Base-by-base conservation (phyloP, 1,140 invertebrate species). In the Lineus longissimus region DNA sequence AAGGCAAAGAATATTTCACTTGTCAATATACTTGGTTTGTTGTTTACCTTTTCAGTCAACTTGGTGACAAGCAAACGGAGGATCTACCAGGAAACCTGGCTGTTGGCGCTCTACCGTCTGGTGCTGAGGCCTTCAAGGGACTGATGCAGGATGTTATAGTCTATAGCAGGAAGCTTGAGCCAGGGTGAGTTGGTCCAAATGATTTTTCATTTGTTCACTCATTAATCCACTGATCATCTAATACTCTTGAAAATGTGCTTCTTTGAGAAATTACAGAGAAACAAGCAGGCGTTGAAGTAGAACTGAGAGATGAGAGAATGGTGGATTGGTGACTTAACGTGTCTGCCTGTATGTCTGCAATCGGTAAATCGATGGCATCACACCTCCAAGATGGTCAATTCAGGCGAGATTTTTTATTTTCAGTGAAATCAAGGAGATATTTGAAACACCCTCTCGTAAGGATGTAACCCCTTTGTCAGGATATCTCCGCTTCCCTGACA, bases 381-480 rank as follows among this genome's bases (percentile, higher is more conserved):
- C n/a, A n/a, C n/a, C n/a, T n/a, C n/a, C n/a, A n/a, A n/a, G n/a
- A n/a, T n/a, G n/a, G n/a, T n/a, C n/a, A n/a, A n/a, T 36, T 7
- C 15, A 7, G 33, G 15, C 15, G 15, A 36, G 23, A 1, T 55
- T 45, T 63, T 54, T 54, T 64, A 2, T 67, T 65, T 57, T 15
- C 63, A 81, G 79, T 56, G 71, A 78, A 54, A 71, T 76, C 22
- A 23, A 47, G 36, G 72, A 77, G 51, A 25, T 78, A 2, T 78
- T 68, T 55, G 22, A 45, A 9, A 68, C 57, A 9, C 71, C 77
- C 15, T 63, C 74, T 22, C 31, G 36, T 2, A 65, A 59, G 17
- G 79, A 81, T 64, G 36, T 81, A 13, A 68, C 66, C 0, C 72
- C 73, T 11, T 68, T 76, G 29, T 81, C 79, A 17, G 79, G 79